Percentiles rank a stretch among this genome's conserved stretches.
Conservation (phyloP, 2,888 invertebrate species). For the Platycnemis pennipes region DNA sequence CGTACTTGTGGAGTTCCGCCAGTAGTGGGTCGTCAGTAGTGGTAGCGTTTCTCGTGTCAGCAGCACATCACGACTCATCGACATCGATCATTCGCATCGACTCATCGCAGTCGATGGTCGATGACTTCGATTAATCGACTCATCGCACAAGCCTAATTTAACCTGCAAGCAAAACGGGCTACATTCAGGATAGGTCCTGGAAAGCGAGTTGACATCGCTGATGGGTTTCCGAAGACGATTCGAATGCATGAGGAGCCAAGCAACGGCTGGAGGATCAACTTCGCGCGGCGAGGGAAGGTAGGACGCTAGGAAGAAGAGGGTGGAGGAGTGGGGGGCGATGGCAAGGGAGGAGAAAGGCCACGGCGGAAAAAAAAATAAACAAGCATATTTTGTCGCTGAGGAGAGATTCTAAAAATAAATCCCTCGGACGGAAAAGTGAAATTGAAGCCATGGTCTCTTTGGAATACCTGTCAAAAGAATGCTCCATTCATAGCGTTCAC, state of each 20-base stretch:
- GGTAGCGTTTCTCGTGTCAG: too few relatives aligned
- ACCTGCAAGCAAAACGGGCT: too few relatives aligned
- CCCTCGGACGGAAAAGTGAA: neutral
- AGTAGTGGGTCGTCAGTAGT: too few relatives aligned
- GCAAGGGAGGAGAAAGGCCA: neutral
- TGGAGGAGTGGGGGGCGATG: neutral
- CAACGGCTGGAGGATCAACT: neutral
- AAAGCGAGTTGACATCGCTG: too few relatives aligned
- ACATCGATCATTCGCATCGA: too few relatives aligned
- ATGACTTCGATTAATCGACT: too few relatives aligned
- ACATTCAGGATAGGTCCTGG: too few relatives aligned
- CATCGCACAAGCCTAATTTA: too few relatives aligned
- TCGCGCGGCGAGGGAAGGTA: neutral
- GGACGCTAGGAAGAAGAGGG: neutral
- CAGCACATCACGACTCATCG: too few relatives aligned
- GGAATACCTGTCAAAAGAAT: neutral
- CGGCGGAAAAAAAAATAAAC: neutral
- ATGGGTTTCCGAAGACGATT: neutral
- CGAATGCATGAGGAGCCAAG: neutral
- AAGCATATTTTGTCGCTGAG: conserved; percentile 26
- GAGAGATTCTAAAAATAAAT: conserved; percentile 27
- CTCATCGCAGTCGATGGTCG: too few relatives aligned
- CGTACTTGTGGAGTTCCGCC: too few relatives aligned
- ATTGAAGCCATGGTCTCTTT: neutral
- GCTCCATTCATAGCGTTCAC: neutral